Evolutionary conservation across 2,113 vertebrate genomes (phyloP).

Genomic region (Nettapus auritus): DNA sequence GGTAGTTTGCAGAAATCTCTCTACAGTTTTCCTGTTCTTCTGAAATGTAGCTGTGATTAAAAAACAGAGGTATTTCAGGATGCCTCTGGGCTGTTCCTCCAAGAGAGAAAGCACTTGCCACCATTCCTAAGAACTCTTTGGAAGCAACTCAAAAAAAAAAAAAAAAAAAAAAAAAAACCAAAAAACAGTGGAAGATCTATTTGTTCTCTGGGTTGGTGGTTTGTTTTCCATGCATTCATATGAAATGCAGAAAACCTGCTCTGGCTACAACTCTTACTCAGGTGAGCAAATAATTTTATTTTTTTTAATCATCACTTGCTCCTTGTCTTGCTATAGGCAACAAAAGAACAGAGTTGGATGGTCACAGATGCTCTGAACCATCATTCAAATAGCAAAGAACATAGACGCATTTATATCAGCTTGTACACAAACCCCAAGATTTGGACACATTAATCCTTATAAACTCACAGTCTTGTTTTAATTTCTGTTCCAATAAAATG

Average conservation of each 20-base stretch:
- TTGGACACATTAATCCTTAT: background rate
- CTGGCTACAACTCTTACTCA: background rate
- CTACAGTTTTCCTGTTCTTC: background rate
- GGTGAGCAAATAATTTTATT: background rate
- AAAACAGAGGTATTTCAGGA: background rate
- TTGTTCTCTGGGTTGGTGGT: background rate
- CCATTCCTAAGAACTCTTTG: background rate
- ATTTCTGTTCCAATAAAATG: background rate
- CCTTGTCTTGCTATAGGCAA: background rate
- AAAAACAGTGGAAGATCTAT: background rate
- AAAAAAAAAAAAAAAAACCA: background rate
- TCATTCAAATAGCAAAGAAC: background rate
- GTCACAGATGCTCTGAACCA: background rate
- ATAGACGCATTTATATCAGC: background rate
- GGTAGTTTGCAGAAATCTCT: background rate
- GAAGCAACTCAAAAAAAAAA: background rate
- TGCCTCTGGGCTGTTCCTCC: background rate
- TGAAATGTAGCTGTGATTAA: background rate
- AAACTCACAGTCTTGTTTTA: background rate
- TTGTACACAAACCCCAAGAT: background rate
- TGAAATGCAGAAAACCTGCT: background rate
- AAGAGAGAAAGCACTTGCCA: background rate
- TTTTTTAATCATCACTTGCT: background rate
- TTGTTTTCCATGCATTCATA: background rate
- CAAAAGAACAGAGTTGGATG: background rate